These are phyloP conservation scores for Notodonta dromedarius DNA, from an alignment of 2,888 invertebrate species.

Conservation along the genomic window DNA sequence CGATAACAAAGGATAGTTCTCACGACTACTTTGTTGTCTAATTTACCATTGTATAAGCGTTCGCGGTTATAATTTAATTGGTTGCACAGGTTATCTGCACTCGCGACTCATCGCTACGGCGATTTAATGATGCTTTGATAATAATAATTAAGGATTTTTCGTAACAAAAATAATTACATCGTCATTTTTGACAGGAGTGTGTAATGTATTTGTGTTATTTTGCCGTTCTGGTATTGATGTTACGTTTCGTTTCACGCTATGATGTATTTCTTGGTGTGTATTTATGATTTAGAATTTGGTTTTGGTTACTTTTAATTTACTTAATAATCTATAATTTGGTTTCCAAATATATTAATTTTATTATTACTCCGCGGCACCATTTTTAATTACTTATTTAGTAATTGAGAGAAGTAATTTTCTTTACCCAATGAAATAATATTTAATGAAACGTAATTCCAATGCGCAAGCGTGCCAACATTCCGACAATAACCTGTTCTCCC, in stretches of 20 bases:
- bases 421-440: not conserved
- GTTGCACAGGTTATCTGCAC: constrained; percentile 24
- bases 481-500: constrained; percentile 1
- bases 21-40: constrained; percentile 9
- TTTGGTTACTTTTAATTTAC: too few species aligned
- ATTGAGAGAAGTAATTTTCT: not conserved
- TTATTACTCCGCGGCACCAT: too few species aligned
- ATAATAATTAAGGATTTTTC: constrained; percentile 30
- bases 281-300: not conserved
- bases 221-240: constrained; percentile 20
- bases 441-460: constrained; percentile 23
- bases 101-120: constrained; percentile 26
- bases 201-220: constrained; percentile 25
- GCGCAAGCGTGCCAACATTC: constrained; percentile 39
- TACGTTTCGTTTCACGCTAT: constrained; percentile 36
- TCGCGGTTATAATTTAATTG: constrained; percentile 8
- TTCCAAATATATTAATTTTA: too few species aligned
- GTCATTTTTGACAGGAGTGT: constrained; percentile 47
- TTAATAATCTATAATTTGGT: too few species aligned
- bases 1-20: constrained; percentile 28
- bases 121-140: constrained; percentile 25
- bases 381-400: too few species aligned
- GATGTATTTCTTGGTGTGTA: too few species aligned
- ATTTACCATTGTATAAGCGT: constrained; percentile 14
- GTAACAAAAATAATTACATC: constrained; percentile 39